phyloP scores from a whole-genome alignment of 2,797 vertebrate species.

The Aeoliscus strigatus region DNA sequence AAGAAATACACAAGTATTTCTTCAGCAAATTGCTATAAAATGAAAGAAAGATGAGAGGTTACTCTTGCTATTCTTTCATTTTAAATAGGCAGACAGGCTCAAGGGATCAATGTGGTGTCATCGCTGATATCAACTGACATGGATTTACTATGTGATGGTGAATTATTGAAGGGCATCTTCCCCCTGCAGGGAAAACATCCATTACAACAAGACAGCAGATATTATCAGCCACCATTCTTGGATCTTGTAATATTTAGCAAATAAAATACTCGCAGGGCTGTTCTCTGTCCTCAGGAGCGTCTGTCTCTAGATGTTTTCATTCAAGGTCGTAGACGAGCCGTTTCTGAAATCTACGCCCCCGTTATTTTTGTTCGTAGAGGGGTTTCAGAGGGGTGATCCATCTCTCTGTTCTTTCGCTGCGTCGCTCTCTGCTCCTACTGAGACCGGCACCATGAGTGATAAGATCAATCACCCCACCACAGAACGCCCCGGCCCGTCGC shows the following conservation, averaged over 20 bases:
- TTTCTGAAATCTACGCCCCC: no score
- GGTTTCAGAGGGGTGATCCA: no score
- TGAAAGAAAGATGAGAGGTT: no score
- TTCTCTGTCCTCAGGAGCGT: no score
- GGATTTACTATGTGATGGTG: conserved; percentile 24
- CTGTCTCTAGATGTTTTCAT: no score
- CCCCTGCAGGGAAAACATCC: background rate
- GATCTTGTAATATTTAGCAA: conserved; percentile 1
- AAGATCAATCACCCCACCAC: conserved; percentile 16
- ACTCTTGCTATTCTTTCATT: conserved; percentile 18
- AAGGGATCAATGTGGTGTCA: conserved; percentile 33
- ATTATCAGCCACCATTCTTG: background rate
- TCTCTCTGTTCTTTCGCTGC: no score
- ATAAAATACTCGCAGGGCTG: conserved; percentile 3
- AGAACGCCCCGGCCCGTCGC: conserved; percentile 7
- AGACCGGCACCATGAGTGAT: conserved; percentile 5
- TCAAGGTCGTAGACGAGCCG: no score
- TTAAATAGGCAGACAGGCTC: conserved; percentile 36
- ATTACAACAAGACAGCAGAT: background rate
- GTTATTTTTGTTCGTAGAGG: no score
- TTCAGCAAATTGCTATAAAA: no score
- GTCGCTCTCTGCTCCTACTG: no score
- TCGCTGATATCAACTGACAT: conserved; percentile 37
- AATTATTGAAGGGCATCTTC: conserved; percentile 26
- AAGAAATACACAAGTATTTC: no score